Base-by-base conservation (phyloP, 2,797 vertebrate genomes). In the Sus cebifrons region DNA sequence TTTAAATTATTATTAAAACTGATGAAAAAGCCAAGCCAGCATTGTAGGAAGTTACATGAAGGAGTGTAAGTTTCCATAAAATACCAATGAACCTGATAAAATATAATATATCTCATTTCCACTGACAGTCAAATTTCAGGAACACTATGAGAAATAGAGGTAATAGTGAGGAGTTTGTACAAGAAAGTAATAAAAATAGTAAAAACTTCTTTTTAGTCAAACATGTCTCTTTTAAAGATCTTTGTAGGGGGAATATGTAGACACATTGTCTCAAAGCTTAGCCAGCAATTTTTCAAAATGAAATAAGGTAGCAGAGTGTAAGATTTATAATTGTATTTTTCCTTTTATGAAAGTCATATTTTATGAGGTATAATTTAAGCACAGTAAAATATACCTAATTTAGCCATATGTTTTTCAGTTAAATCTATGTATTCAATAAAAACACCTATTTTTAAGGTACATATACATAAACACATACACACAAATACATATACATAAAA, bases 181-280 rank as follows among this genome's bases (percentile, higher is more conserved):
- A 84, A 5, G 16, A 58, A 96, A 85, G 77, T 65, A 70, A 32
- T 16, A 54, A 94, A 96, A 85, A 83, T 65, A 70, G 27, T 16
- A 54, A 94, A 94, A 84, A 27, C 14, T 62, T 60, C 3, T 67
- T 71, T 73, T 6, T 62, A 62, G 56, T 18, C 54, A 78, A 68
- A 36, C 2, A n/a, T 17, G 5, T n/a, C 23, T 40, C 40, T 54
- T 91, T 21, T 73, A 40, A 83, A 91, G 49, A 60, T 4, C 3
- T 58, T 85, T 78, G 8, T 2, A 21, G 18, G n/a, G 21, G 7
- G 20, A 58, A 58, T 92, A 78, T 12, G 36, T 52, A 36, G 36
- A 71, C 29, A 79, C 6, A 64, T 56, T 36, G 87, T 6, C 44
- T 87, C 71, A 73, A 11, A 54, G 44, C 10, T 25, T 20, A 49